Evolutionary conservation across 1,140 invertebrate genomes (phyloP), one percentile per base, ranked within the genome.

Genomic region (Monomorium pharaonis): DNA sequence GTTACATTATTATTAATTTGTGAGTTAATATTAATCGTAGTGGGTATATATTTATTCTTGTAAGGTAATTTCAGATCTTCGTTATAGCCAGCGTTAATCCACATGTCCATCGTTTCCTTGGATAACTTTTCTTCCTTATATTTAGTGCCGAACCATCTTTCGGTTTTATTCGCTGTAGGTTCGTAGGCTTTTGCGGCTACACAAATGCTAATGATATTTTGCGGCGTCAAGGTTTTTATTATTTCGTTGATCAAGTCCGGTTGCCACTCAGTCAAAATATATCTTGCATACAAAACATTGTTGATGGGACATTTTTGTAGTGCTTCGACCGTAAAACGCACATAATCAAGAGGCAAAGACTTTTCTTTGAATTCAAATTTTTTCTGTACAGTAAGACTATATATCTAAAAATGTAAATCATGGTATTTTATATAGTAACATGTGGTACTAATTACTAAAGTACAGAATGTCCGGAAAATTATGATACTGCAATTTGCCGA

Each of bases 41-140:
- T 96, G 0, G 99, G 97, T 92, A 99, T 98, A 95, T 99, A 99
- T 93, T 98, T 98, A 95, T 99, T 99, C 85, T 96, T 97, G 3
- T 95, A 94, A 30, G 99, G 98, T 21, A 99, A 94, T 84, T 96
- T 95, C 0, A 99, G 94, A 83, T 97, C 97, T 0, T 96, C 92
- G 93, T 97, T 96, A 0, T 96, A 87, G 27, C 95, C 96, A 84
- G 96, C 96, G 42, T 96, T 95, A 84, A 95, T 95, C 98, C 98
- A 99, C 76, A 94, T 95, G 96, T 96, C 86, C 44, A 98, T 93
- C 12, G 95, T 95, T 27, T 96, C 95, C 18, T 94, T 83, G 18
- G 96, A 92, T 89, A 99, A 97, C 80, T 96, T 95, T 85, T 97
- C 96, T 70, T 97, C 94, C 42, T 97, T 96, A 92, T 98, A 99